Conservation (phyloP, 2,113 vertebrate species). For the Chrysochloris asiatica region DNA sequence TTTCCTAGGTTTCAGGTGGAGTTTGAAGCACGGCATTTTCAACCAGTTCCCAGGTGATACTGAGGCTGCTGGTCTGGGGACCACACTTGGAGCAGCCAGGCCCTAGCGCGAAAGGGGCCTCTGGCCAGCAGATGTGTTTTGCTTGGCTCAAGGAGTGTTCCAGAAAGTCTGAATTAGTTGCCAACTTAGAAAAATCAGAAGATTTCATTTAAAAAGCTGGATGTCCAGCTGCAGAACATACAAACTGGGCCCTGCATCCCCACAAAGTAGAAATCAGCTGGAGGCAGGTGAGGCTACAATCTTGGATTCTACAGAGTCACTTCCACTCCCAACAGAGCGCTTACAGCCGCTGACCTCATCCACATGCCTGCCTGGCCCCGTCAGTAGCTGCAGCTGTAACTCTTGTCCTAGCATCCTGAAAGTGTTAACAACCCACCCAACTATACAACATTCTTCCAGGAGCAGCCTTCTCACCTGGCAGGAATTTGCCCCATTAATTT, state of each 20-base stretch:
- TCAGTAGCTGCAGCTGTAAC: neutral
- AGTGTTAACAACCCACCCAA: neutral
- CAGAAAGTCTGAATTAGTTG: neutral
- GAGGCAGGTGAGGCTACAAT: neutral
- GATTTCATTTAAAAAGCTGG: neutral
- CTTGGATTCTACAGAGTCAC: neutral
- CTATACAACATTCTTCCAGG: neutral
- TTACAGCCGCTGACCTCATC: neutral
- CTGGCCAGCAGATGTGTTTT: neutral
- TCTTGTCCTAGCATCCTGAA: neutral
- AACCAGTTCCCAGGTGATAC: neutral
- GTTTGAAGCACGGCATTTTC: neutral
- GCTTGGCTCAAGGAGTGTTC: neutral
- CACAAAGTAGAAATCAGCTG: neutral
- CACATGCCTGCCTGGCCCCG: too few relatives aligned
- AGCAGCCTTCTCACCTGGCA: conserved; percentile 27
- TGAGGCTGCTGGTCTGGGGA: neutral
- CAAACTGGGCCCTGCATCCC: neutral
- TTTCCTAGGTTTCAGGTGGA: neutral
- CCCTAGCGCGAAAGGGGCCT: neutral
- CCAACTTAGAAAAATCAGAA: neutral
- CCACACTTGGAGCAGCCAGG: neutral
- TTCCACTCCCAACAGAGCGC: neutral
- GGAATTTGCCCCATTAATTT: conserved; percentile 8
- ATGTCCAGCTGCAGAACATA: neutral